phyloP scores from a whole-genome alignment of 2,113 vertebrate species.

The Cynocephalus volans region DNA sequence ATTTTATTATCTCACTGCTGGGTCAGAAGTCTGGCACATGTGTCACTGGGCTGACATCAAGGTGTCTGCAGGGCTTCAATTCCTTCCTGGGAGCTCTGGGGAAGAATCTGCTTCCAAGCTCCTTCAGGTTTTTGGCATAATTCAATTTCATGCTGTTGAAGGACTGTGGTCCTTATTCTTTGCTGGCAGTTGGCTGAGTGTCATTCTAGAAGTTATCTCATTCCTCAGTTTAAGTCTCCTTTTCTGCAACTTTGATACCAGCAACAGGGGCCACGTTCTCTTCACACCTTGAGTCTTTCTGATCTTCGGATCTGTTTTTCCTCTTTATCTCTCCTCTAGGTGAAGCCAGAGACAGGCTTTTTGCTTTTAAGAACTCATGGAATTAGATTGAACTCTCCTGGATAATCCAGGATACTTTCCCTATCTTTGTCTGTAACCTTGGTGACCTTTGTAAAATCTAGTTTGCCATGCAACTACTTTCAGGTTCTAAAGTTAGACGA shows the following conservation, averaged over 20 bases:
- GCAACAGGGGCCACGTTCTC: background rate
- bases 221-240: fast-evolving
- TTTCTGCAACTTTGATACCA: background rate
- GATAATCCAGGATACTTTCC: background rate
- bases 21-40: background rate
- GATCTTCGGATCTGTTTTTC: background rate
- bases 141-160: fast-evolving
- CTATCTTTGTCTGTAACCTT: background rate
- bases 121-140: background rate
- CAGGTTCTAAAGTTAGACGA: fast-evolving
- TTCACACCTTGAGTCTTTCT: background rate
- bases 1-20: background rate
- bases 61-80: too few relatives aligned
- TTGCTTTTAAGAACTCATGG: background rate
- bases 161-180: background rate
- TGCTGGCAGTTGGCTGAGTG: background rate
- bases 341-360: background rate
- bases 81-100: background rate
- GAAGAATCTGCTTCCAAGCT: background rate
- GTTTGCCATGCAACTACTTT: background rate
- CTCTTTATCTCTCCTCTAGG: background rate
- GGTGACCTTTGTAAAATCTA: background rate
- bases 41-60: background rate
- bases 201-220: background rate
- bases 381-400: background rate